These are phyloP conservation scores for Jacana jacana DNA, from an alignment of 2,113 vertebrate species.

Conservation along the genomic window DNA sequence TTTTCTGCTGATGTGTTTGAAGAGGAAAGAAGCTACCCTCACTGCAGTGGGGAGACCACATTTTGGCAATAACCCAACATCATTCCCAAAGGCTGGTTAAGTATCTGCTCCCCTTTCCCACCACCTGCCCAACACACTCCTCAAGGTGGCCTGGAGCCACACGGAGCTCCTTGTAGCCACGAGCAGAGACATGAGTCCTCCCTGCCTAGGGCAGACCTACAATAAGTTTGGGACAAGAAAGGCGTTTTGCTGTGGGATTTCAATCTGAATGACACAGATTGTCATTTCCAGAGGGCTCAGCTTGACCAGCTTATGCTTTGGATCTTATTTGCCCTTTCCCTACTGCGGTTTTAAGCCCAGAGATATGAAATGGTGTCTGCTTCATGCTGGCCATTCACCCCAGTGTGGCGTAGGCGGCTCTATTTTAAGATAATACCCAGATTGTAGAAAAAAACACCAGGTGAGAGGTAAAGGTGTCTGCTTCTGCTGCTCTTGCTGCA, in stretches of 20 bases:
- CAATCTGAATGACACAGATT: not conserved
- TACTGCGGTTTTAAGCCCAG: not conserved
- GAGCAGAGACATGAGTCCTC: not conserved
- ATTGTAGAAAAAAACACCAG: not conserved
- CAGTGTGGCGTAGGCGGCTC: fast-evolving
- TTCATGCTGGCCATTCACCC: not conserved
- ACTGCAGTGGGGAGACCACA: not conserved
- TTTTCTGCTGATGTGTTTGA: not conserved
- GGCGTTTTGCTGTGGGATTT: not conserved
- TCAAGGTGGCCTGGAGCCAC: not conserved
- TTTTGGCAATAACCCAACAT: not conserved
- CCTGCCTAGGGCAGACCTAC: not conserved
- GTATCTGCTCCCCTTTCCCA: not conserved
- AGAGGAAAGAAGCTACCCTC: not conserved
- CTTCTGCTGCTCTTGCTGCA: not conserved
- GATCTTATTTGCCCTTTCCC: not conserved
- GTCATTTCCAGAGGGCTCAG: not conserved
- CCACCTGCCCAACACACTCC: not conserved
- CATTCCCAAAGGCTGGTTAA: not conserved
- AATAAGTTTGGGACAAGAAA: not conserved
- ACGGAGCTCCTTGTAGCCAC: not conserved
- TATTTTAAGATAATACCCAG: not conserved
- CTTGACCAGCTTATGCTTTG: not conserved
- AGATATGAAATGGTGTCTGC: not conserved
- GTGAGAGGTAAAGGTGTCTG: not conserved